phyloP scores from a whole-genome alignment of 1,140 invertebrate genomes.

The Araneus ventricosus region DNA sequence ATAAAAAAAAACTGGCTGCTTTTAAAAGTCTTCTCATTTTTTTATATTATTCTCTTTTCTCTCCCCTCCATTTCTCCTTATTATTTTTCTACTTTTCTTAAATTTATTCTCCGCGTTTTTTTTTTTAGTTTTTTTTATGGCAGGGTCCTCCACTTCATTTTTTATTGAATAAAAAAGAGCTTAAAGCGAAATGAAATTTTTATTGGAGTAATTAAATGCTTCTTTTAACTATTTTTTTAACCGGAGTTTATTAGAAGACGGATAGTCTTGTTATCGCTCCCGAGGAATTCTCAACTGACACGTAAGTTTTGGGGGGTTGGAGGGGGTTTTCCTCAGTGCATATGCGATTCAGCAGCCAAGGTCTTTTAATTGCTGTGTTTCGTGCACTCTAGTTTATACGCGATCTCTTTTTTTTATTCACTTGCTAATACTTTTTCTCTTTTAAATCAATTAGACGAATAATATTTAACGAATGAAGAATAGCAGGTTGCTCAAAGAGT shows the following conservation, averaged over 20 bases:
- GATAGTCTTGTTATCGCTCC: conserved; percentile 67
- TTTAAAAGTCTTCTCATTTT: conserved; percentile 43
- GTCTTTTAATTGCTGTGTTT: conserved; percentile 68
- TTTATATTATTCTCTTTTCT: not conserved
- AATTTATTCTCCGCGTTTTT: conserved; percentile 24
- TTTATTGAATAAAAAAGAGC: conserved; percentile 62
- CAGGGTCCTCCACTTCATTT: conserved; percentile 36
- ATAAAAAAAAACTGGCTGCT: conserved; percentile 21
- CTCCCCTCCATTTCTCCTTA: conserved; percentile 22
- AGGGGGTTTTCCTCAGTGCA: not conserved
- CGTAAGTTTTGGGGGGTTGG: not conserved
- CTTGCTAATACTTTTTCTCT: conserved; percentile 17
- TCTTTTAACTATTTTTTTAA: conserved; percentile 74
- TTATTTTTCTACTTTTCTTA: conserved; percentile 42
- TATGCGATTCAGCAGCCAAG: conserved; percentile 26
- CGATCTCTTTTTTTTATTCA: not conserved
- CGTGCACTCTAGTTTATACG: conserved; percentile 62
- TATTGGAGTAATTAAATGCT: conserved; percentile 74
- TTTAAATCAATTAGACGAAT: conserved; percentile 67
- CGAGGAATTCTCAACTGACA: conserved; percentile 57
- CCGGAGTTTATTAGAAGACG: conserved; percentile 39
- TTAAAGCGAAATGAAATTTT: conserved; percentile 73
- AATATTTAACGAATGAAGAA: conserved; percentile 54
- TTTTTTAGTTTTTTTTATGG: conserved; percentile 23
- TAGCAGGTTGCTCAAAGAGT: conserved; percentile 30